These are phyloP conservation scores for Pteromalus puparum DNA, from an alignment of 1,140 invertebrate species.

Conservation along the genomic window DNA sequence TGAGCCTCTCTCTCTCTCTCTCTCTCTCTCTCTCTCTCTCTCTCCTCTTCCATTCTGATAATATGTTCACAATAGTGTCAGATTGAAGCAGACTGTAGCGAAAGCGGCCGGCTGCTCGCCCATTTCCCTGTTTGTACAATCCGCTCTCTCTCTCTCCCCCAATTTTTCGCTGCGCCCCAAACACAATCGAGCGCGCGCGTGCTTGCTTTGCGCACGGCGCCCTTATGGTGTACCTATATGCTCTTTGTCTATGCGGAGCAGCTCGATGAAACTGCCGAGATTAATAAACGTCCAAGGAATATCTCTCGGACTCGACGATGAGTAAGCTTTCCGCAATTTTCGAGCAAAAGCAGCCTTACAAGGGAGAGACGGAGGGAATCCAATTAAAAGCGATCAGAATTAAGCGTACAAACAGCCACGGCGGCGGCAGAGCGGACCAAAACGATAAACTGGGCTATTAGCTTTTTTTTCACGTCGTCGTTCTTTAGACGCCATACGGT, in stretches of 20 bases:
- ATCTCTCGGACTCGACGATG: background rate
- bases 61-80: conserved; percentile 53
- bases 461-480: conserved; percentile 1
- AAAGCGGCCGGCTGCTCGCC: conserved; percentile 63
- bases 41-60: conserved; percentile 38
- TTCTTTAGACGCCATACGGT: conserved; percentile 5
- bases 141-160: conserved; percentile 56
- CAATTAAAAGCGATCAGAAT: conserved; percentile 58
- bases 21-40: too few species aligned
- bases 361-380: background rate
- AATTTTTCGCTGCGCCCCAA: conserved; percentile 47
- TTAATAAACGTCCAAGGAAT: conserved; percentile 18
- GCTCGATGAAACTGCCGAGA: conserved; percentile 28
- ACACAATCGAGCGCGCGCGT: conserved; percentile 1
- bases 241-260: conserved; percentile 12
- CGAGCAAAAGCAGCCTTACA: background rate
- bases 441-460: conserved; percentile 58
- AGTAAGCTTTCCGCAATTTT: background rate
- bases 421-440: conserved; percentile 2
- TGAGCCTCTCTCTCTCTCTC: too few species aligned
- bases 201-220: background rate
- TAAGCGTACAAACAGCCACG: conserved; percentile 47
- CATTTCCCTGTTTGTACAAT: conserved; percentile 67
- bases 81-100: conserved; percentile 62
- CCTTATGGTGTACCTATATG: background rate